A percentile compares a stretch with the other conserved stretches of the same genome.
Conservation (phyloP, 2,888 invertebrate species). For the Anodontia alba region DNA sequence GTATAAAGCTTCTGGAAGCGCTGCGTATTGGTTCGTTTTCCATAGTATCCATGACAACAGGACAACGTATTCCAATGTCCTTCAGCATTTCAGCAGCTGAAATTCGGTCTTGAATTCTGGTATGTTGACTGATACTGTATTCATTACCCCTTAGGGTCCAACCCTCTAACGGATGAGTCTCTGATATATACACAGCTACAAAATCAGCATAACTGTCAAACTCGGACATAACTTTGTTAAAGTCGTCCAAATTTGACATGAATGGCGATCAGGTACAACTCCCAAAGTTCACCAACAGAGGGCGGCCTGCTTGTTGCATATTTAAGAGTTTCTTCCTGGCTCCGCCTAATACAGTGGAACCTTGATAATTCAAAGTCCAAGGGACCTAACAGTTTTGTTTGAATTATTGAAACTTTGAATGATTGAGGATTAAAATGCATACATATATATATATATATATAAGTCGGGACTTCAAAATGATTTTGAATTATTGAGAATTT, state of each 20-base stretch:
- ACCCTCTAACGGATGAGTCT: constrained; percentile 77
- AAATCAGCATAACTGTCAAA: constrained; percentile 72
- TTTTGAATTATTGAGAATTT: too few species aligned
- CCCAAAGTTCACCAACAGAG: constrained; percentile 79
- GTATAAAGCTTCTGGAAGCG: constrained; percentile 72
- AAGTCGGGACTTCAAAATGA: too few species aligned
- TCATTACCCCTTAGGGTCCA: constrained; percentile 69
- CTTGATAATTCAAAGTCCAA: too few species aligned
- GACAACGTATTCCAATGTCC: constrained; percentile 45
- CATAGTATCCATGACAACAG: constrained; percentile 72
- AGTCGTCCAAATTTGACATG: constrained; percentile 72
- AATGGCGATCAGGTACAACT: constrained; percentile 82
- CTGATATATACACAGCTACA: constrained; percentile 75
- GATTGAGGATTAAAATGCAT: too few species aligned
- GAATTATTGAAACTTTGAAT: too few species aligned
- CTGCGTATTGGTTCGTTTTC: constrained; percentile 66
- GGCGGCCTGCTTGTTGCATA: constrained; percentile 61
- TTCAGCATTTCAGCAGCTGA: constrained; percentile 63
- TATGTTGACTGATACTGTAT: constrained; percentile 66
- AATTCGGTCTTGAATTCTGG: constrained; percentile 61
- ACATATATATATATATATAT: too few species aligned
- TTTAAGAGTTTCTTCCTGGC: constrained; percentile 40
- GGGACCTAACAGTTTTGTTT: too few species aligned
- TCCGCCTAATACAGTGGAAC: too few species aligned
- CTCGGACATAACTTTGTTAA: constrained; percentile 65